phyloP scores from a whole-genome alignment of 2,888 invertebrate species.

The Tupiocoris notatus region DNA sequence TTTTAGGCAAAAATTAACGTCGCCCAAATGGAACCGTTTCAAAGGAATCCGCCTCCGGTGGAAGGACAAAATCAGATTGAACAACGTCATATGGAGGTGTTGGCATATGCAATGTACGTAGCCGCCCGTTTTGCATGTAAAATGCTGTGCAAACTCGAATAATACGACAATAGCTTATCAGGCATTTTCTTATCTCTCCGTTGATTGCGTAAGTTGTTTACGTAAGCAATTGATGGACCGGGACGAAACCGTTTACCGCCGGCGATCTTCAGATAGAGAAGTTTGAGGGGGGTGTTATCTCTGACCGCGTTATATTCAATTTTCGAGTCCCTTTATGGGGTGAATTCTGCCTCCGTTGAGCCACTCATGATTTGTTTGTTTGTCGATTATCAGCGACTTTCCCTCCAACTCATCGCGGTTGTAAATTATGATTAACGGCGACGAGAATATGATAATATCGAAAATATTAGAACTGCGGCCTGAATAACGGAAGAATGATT shows the following conservation, averaged over 20 bases:
- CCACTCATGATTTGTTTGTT: not conserved
- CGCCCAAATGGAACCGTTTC: conserved; percentile 99
- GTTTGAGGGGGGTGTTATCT: not conserved
- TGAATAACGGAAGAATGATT: no score
- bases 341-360: not conserved
- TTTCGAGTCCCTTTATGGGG: not conserved
- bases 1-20: conserved; percentile 93
- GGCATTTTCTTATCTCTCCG: not conserved
- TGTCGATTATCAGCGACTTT: not conserved
- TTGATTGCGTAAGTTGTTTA: not conserved
- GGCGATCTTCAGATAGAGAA: not conserved
- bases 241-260: not conserved
- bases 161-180: not conserved
- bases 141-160: not conserved
- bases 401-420: no score
- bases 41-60: conserved; percentile 94
- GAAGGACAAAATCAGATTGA: conserved; percentile 98
- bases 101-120: conserved; percentile 98
- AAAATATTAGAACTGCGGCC: no score
- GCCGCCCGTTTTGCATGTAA: not conserved
- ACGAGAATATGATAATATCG: no score
- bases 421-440: no score
- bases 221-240: not conserved
- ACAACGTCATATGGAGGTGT: conserved; percentile 99
- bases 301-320: not conserved